These are phyloP conservation scores for Pollenia labialis DNA, from an alignment of 2,888 invertebrate genomes.

Conservation along the genomic window DNA sequence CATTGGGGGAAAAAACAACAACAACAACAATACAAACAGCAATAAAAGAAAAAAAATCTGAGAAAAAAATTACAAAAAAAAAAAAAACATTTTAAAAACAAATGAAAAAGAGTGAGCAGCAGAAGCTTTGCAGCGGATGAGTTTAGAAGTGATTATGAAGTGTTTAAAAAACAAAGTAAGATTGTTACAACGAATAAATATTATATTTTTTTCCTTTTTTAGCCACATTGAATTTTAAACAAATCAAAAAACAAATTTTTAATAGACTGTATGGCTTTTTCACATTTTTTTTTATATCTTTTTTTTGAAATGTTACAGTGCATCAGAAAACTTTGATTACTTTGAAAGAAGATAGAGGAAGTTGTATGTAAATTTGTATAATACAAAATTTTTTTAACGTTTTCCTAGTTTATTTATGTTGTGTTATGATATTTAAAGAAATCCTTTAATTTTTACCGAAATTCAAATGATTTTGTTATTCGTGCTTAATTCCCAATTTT, in stretches of 20 bases:
- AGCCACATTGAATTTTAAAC: slow-evolving; percentile 55
- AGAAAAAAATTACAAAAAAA: not conserved
- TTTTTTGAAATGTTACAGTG: not conserved
- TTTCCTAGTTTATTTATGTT: slow-evolving; percentile 19
- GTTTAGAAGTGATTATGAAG: slow-evolving; percentile 72
- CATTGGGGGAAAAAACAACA: slow-evolving; percentile 53
- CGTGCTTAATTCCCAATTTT: too few species aligned
- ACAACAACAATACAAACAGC: not conserved
- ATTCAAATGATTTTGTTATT: too few species aligned
- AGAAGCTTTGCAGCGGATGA: slow-evolving; percentile 42
- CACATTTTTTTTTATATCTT: not conserved
- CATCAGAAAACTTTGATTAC: slow-evolving; percentile 18
- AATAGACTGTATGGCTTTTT: slow-evolving; percentile 60
- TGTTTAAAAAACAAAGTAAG: slow-evolving; percentile 71
- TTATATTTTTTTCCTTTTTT: not conserved
- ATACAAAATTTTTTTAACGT: not conserved
- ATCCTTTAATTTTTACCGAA: slow-evolving; percentile 11
- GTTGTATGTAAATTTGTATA: slow-evolving; percentile 11
- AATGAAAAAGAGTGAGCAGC: slow-evolving; percentile 24
- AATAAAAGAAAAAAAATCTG: not conserved
- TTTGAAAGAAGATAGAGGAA: slow-evolving; percentile 15
- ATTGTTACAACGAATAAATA: slow-evolving; percentile 32
- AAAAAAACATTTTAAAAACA: slow-evolving; percentile 3
- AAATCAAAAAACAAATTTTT: slow-evolving; percentile 45
- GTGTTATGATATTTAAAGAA: slow-evolving; percentile 9